phyloP scores from a whole-genome alignment of 2,888 invertebrate species.

The Nephrotoma guestfalica region DNA sequence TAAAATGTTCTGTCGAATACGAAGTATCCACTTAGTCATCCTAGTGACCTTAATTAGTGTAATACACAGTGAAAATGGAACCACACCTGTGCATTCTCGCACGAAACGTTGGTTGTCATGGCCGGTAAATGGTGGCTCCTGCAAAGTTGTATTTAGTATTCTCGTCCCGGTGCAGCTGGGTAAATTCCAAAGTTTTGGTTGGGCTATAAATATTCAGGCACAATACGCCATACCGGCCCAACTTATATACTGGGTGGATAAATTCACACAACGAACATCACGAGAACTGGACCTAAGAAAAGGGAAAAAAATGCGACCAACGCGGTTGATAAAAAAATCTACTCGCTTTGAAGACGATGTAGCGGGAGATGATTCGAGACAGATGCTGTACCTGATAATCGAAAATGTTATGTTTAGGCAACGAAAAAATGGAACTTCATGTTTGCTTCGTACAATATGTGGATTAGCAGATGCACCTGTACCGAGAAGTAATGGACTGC shows the following conservation, averaged over 20 bases:
- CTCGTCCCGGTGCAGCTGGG: not conserved
- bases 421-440: not conserved
- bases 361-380: not conserved
- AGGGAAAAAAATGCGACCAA: not conserved
- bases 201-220: conserved; percentile 7
- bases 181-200: conserved; percentile 6
- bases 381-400: not conserved
- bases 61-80: not conserved
- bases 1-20: not conserved
- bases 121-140: not conserved
- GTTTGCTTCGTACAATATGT: not conserved
- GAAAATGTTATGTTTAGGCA: not conserved
- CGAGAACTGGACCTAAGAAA: not conserved
- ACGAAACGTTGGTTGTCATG: not conserved
- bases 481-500: not conserved
- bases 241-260: not conserved
- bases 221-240: not conserved
- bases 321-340: not conserved
- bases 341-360: not conserved
- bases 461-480: not conserved
- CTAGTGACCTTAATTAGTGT: not conserved
- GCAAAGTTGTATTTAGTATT: not conserved
- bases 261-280: not conserved
- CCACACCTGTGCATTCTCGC: not conserved
- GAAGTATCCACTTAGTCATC: not conserved